A percentile compares a stretch with the other conserved stretches of the same genome.
These are phyloP conservation scores for Syngnathus rostellatus DNA, from an alignment of 2,797 vertebrate genomes.

Conservation along the genomic window DNA sequence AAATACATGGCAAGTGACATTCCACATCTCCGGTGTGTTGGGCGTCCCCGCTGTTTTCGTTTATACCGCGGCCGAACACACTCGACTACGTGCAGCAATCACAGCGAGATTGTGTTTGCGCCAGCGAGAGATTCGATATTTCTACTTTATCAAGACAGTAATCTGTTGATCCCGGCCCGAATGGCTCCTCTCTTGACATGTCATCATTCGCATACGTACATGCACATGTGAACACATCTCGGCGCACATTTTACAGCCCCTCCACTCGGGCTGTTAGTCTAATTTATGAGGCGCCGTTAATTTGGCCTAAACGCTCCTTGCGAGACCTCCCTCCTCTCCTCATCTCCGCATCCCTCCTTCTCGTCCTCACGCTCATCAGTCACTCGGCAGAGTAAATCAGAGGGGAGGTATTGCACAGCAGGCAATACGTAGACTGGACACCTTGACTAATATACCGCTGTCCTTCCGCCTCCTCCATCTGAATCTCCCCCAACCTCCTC, in stretches of 20 bases:
- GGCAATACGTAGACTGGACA: conserved; percentile 68
- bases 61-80: conserved; percentile 29
- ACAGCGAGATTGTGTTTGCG: conserved; percentile 50
- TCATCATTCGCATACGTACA: conserved; percentile 42
- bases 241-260: conserved; percentile 25
- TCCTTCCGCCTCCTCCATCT: conserved; percentile 45
- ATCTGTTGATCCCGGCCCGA: conserved; percentile 54
- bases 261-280: conserved; percentile 55
- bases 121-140: conserved; percentile 41
- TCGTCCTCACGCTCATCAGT: conserved; percentile 58
- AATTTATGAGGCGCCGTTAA: conserved; percentile 71
- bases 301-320: conserved; percentile 68
- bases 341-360: conserved; percentile 49
- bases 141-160: conserved; percentile 55
- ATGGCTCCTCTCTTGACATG: conserved; percentile 52
- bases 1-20: conserved; percentile 10
- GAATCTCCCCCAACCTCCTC: conserved; percentile 4
- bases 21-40: conserved; percentile 8
- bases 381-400: conserved; percentile 68
- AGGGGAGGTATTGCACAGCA: conserved; percentile 69
- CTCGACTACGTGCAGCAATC: conserved; percentile 36
- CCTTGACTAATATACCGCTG: conserved; percentile 66
- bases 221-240: conserved; percentile 11
- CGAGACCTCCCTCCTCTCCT: conserved; percentile 61
- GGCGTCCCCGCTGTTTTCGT: conserved; percentile 26